A percentile compares a stretch with the other conserved stretches of the same genome.
These are phyloP conservation scores for Tuberolachnus salignus DNA, from an alignment of 2,888 invertebrate genomes.

Conservation along the genomic window DNA sequence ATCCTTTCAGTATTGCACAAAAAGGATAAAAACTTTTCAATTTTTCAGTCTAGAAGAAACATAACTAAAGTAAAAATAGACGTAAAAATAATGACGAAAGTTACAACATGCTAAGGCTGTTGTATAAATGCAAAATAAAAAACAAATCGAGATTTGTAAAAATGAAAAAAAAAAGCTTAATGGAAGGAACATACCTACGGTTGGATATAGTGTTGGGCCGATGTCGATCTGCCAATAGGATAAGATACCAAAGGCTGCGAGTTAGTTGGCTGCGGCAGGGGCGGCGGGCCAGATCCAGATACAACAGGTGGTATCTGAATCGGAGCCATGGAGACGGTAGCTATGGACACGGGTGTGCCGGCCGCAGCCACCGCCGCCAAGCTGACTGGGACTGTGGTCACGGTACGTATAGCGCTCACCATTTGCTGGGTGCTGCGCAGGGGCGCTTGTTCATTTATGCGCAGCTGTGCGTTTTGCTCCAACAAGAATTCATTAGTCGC, in stretches of 20 bases:
- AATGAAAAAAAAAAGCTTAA: slow-evolving; percentile 40
- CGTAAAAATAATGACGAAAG: slow-evolving; percentile 18
- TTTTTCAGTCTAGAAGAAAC: slow-evolving; percentile 20
- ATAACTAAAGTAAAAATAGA: slow-evolving; percentile 23
- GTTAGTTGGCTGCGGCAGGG: slow-evolving; percentile 64
- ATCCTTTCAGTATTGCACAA: slow-evolving; percentile 34
- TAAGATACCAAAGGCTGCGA: slow-evolving; percentile 71
- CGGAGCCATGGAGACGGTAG: slow-evolving; percentile 67
- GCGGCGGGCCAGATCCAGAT: slow-evolving; percentile 50
- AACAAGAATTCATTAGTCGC: slow-evolving; percentile 80
- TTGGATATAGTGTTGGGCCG: slow-evolving; percentile 61
- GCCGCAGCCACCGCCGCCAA: slow-evolving; percentile 69
- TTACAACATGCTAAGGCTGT: slow-evolving; percentile 15
- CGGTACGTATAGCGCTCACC: slow-evolving; percentile 66
- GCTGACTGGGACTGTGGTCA: slow-evolving; percentile 69
- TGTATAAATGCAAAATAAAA: slow-evolving; percentile 14
- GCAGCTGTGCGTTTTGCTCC: slow-evolving; percentile 76
- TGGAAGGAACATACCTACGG: slow-evolving; percentile 53
- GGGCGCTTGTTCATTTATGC: slow-evolving; percentile 68
- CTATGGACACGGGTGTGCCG: slow-evolving; percentile 68
- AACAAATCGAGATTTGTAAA: slow-evolving; percentile 38
- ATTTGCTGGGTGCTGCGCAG: slow-evolving; percentile 66
- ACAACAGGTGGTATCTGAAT: slow-evolving; percentile 65
- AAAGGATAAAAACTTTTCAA: slow-evolving; percentile 10
- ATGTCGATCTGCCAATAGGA: slow-evolving; percentile 71